These are phyloP conservation scores for Cetonia aurata DNA, from an alignment of 2,888 invertebrate species.

Conservation along the genomic window DNA sequence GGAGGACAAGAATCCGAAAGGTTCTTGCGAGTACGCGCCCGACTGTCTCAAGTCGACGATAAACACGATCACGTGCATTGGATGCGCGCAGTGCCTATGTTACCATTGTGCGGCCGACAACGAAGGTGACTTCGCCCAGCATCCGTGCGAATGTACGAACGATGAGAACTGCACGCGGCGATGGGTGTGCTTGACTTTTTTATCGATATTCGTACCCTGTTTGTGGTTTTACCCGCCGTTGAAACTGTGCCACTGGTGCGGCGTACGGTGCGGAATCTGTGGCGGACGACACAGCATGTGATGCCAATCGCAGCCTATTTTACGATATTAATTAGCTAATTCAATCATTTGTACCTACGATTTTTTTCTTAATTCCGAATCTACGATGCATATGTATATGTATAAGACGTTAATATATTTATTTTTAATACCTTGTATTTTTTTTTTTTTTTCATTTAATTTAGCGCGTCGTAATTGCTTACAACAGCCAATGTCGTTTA, in stretches of 20 bases:
- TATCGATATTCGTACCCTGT: conserved; percentile 92
- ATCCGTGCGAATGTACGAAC: conserved; percentile 85
- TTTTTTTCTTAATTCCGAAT: conserved; percentile 32
- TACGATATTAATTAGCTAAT: conserved; percentile 58
- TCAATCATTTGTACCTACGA: conserved; percentile 19
- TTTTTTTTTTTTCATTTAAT: conserved; percentile 20
- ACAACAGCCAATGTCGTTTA: neutral
- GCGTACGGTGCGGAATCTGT: conserved; percentile 83
- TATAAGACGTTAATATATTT: conserved; percentile 42
- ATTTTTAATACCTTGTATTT: conserved; percentile 37
- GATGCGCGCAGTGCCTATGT: conserved; percentile 86
- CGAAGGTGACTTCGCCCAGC: conserved; percentile 88
- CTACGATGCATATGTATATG: conserved; percentile 33
- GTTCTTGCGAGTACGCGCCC: conserved; percentile 88
- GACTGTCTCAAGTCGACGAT: conserved; percentile 85
- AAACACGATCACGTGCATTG: conserved; percentile 84
- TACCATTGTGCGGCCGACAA: conserved; percentile 95
- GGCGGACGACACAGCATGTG: conserved; percentile 81
- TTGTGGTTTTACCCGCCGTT: conserved; percentile 94
- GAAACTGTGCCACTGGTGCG: conserved; percentile 86
- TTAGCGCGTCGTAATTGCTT: conserved; percentile 3
- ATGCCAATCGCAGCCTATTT: conserved; percentile 58
- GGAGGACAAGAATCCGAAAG: conserved; percentile 87
- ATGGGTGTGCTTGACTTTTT: conserved; percentile 88
- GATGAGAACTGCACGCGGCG: conserved; percentile 82